These are phyloP conservation scores for Mionectes macconnelli DNA, from an alignment of 2,113 vertebrate genomes.

Conservation along the genomic window DNA sequence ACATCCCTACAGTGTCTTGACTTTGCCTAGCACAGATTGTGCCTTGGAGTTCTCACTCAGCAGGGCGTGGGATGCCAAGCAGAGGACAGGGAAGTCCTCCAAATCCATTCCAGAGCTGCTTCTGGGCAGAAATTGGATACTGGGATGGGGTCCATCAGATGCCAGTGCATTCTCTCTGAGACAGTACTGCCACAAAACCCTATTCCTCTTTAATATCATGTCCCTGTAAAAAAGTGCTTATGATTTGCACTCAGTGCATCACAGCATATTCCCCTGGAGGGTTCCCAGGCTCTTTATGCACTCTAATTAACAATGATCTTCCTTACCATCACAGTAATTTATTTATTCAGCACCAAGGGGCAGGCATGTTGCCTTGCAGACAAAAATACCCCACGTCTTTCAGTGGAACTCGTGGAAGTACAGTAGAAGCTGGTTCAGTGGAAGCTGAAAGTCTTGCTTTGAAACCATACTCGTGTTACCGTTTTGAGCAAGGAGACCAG, in stretches of 20 bases:
- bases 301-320: conserved; percentile 40
- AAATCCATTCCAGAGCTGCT: background rate
- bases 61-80: background rate
- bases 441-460: background rate
- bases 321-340: background rate
- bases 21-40: background rate
- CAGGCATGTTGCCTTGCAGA: background rate
- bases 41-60: background rate
- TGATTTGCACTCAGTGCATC: background rate
- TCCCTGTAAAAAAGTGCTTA: background rate
- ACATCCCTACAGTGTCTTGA: background rate
- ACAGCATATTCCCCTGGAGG: background rate
- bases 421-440: background rate
- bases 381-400: background rate
- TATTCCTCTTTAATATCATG: background rate
- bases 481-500: background rate
- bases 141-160: background rate
- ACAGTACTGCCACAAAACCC: background rate
- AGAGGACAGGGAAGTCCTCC: background rate
- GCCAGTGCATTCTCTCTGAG: background rate
- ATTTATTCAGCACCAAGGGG: background rate
- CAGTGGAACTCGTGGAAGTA: background rate
- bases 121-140: background rate
- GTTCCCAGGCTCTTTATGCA: background rate
- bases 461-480: background rate